Evolutionary conservation across 1,140 invertebrate species (phyloP).

Genomic region (Tetramorium simillimum): DNA sequence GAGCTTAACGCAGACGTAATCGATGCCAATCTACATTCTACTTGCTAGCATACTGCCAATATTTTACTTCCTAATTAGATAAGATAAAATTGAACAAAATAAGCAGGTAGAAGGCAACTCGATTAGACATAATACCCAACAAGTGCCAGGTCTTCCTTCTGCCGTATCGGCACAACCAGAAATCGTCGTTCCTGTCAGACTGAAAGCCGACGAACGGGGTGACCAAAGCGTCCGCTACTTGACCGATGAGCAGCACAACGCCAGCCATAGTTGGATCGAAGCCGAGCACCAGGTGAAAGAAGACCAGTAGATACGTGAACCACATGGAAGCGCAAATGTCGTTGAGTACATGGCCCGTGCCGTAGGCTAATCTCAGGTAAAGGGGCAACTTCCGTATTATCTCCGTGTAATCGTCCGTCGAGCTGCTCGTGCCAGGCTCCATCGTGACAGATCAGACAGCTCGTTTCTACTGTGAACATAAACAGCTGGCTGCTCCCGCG

Average conservation of each 20-base stretch:
- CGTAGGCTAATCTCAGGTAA: slow-evolving; percentile 78
- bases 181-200: slow-evolving; percentile 91
- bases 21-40: neutral
- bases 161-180: slow-evolving; percentile 91
- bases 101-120: slow-evolving; percentile 30
- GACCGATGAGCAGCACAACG: slow-evolving; percentile 92
- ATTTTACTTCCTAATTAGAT: neutral
- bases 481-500: neutral
- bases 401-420: slow-evolving; percentile 63
- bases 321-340: slow-evolving; percentile 98
- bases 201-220: slow-evolving; percentile 96
- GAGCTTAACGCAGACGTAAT: neutral
- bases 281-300: slow-evolving; percentile 93
- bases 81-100: no score
- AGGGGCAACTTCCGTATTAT: slow-evolving; percentile 63
- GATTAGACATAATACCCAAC: slow-evolving; percentile 89
- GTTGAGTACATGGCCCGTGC: slow-evolving; percentile 93
- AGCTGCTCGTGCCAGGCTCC: slow-evolving; percentile 44
- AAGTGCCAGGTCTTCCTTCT: slow-evolving; percentile 97
- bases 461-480: neutral
- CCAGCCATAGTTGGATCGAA: slow-evolving; percentile 92
- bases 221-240: slow-evolving; percentile 95
- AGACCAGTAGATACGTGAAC: slow-evolving; percentile 98
- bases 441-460: slow-evolving; percentile 26
- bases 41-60: neutral